Evolutionary conservation across 2,797 vertebrate species (phyloP).

Genomic region (Gallinago nigripennis): DNA sequence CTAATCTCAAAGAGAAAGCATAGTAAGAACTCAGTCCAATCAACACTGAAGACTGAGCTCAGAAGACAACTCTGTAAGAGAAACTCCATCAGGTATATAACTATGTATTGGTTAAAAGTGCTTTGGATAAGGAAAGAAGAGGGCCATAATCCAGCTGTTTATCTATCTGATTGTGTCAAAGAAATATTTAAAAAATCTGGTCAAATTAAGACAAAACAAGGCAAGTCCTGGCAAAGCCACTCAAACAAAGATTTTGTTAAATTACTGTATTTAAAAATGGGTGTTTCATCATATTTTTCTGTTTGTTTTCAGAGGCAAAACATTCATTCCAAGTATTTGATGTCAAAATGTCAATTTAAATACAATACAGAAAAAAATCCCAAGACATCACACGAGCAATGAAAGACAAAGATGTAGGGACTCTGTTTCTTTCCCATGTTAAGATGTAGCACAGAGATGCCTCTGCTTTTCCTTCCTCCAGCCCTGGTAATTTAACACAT

Average conservation of each 20-base stretch:
- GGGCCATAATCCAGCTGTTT: not conserved
- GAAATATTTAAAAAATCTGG: not conserved
- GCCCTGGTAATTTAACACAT: not conserved
- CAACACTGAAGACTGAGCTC: not conserved
- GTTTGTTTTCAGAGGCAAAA: not conserved
- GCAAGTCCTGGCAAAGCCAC: not conserved
- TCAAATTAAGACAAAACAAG: not conserved
- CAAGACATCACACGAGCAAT: not conserved
- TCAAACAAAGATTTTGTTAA: not conserved
- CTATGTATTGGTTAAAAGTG: not conserved
- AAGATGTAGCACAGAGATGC: not conserved
- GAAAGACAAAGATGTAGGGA: not conserved
- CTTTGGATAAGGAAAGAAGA: not conserved
- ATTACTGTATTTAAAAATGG: not conserved
- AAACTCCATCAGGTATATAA: not conserved
- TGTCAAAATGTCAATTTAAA: not conserved
- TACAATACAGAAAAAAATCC: not conserved
- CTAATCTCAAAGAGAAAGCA: not conserved
- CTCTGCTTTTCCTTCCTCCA: not conserved
- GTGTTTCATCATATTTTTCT: not conserved
- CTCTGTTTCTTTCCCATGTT: not conserved
- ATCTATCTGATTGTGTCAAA: not conserved
- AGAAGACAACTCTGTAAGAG: not conserved
- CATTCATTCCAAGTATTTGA: not conserved
- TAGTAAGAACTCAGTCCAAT: not conserved